phyloP scores from a whole-genome alignment of 2,797 vertebrate species.

The Apodemus agrarius region DNA sequence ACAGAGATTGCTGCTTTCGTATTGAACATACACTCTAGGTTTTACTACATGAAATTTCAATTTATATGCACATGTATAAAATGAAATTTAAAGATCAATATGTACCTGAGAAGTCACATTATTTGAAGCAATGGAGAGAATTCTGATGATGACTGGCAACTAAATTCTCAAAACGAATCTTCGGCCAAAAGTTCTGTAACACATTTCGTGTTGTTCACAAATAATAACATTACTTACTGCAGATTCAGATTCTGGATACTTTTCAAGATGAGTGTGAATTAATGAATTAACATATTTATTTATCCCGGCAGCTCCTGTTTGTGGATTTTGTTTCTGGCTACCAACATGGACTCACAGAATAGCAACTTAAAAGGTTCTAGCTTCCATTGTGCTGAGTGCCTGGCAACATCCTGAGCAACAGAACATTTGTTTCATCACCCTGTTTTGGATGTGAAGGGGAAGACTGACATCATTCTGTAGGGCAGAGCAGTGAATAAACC shows the following conservation, averaged over 20 bases:
- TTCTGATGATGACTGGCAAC: background rate
- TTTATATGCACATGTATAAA: background rate
- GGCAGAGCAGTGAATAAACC: background rate
- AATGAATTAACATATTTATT: constrained; percentile 2
- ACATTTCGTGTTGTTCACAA: background rate
- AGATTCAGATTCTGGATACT: background rate
- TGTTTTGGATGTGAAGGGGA: background rate
- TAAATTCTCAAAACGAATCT: background rate
- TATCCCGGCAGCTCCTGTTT: background rate
- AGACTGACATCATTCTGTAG: constrained; percentile 34
- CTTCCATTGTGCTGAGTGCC: background rate
- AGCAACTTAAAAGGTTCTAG: background rate
- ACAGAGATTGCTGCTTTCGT: background rate
- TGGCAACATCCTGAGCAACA: background rate
- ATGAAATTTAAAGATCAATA: background rate
- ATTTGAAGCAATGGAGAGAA: background rate
- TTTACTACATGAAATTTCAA: background rate
- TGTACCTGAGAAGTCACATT: background rate
- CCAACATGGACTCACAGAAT: background rate
- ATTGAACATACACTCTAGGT: background rate
- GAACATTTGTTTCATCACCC: background rate
- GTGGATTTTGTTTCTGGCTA: background rate
- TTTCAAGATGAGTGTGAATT: constrained; percentile 36
- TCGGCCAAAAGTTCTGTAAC: background rate
- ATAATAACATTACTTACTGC: background rate